Evolutionary conservation across 1,140 invertebrate species (phyloP).

Genomic region (Papilio helenus): DNA sequence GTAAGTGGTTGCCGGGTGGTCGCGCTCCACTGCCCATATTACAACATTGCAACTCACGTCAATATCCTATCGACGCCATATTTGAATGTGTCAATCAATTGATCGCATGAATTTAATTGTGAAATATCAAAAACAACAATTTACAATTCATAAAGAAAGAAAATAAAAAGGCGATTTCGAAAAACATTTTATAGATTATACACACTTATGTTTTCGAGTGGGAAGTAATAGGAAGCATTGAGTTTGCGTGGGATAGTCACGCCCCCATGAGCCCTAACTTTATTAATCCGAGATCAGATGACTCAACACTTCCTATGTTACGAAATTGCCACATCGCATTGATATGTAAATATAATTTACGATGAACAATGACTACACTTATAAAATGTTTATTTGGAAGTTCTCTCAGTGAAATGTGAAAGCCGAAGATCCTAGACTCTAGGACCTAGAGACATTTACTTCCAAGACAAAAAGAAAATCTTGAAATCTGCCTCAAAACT

Average conservation of each 20-base stretch:
- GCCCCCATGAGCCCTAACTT: conserved; percentile 13
- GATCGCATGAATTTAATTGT: neutral
- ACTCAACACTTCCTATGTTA: conserved; percentile 5
- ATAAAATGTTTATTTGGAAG: too few relatives aligned
- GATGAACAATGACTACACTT: neutral
- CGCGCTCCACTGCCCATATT: neutral
- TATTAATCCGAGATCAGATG: conserved; percentile 1
- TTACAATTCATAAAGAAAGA: too few relatives aligned
- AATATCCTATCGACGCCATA: neutral
- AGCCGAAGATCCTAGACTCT: too few relatives aligned
- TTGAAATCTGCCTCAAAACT: too few relatives aligned
- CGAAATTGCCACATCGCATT: neutral
- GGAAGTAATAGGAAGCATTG: conserved; percentile 4
- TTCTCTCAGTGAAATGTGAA: too few relatives aligned
- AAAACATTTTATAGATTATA: too few relatives aligned
- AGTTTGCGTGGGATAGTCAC: conserved; percentile 15
- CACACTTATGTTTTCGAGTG: neutral
- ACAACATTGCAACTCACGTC: neutral
- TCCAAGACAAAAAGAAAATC: too few relatives aligned
- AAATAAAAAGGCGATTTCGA: too few relatives aligned
- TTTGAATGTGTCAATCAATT: conserved; percentile 22
- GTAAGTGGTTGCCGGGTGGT: neutral
- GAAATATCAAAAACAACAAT: too few relatives aligned
- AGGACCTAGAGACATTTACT: too few relatives aligned
- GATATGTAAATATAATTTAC: neutral